Evolutionary conservation across 2,113 vertebrate species (phyloP).

Genomic region (Sander vitreus): DNA sequence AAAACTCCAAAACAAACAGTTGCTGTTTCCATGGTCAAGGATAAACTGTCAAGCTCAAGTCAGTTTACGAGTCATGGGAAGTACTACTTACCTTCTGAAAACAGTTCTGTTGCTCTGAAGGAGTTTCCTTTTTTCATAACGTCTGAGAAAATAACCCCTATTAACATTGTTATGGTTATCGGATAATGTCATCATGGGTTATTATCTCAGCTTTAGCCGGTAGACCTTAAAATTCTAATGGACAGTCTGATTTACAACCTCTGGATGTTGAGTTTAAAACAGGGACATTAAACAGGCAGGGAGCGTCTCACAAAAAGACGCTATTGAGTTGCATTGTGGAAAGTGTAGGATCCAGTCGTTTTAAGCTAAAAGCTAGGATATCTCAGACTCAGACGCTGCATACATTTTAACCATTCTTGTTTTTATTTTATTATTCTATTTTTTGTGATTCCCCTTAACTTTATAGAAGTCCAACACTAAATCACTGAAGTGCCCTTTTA

Average conservation of each 20-base stretch:
- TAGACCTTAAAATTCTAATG: not conserved
- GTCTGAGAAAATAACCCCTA: not conserved
- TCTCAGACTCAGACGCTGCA: not conserved
- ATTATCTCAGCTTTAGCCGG: not conserved
- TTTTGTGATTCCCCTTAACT: not conserved
- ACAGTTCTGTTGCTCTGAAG: not conserved
- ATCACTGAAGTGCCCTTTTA: not conserved
- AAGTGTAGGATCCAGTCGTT: not conserved
- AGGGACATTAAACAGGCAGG: not conserved
- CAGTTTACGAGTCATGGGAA: not conserved
- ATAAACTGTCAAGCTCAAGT: not conserved
- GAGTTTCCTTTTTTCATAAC: not conserved
- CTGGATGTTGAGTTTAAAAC: not conserved
- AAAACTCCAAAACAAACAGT: not conserved
- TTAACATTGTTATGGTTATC: too few species aligned
- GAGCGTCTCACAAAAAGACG: not conserved
- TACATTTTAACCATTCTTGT: not conserved
- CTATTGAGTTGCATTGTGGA: not conserved
- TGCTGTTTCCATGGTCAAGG: not conserved
- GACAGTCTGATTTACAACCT: not conserved
- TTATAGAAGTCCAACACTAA: not conserved
- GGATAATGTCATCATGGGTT: not conserved
- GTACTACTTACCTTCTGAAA: not conserved
- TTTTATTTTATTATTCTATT: not conserved
- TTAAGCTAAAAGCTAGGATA: not conserved